Evolutionary conservation across 2,797 vertebrate genomes (phyloP), one percentile per base, ranked within the genome.

Genomic region (Neopelma chrysocephalum): DNA sequence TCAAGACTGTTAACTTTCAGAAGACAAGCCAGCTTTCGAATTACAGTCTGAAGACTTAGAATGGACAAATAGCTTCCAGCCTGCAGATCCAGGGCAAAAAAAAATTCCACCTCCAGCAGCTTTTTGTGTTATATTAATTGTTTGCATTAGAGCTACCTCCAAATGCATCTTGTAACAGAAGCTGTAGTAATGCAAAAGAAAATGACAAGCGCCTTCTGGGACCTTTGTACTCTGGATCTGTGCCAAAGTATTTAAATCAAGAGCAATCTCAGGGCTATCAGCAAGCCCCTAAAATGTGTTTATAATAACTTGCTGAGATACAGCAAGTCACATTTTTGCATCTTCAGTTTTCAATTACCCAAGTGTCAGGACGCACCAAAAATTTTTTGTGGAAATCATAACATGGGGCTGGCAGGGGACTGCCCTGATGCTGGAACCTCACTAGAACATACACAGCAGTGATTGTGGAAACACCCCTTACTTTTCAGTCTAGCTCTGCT

Each of bases 21-120:
- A 91, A 91, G 42, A 75, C 60, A 93, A 87, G 48, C 31, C 56
- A 85, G 69, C 22, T 61, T 92, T 92, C 84, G 85, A 77, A 89
- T 12, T 81, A 40, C 58, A 76, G 34, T 58, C 62, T 92, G 50
- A 92, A 76, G 17, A 76, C 51, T 86, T 13, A 61, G 45, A 91
- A 77, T 6, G 18, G 50, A 75, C 50, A 88, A 68, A 86, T 4
- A 65, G 42, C 42, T 78, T 86, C 61, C 58, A 95, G 72, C 9
- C 42, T 64, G 21, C 40, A 88, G n/a, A 87, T 61, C 19, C 3
- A 8, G 27, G 23, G 6, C 17, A 47, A 51, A 26, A 5, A 18
- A 47, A 3, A 36, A 15, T 58, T 20, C 4, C 11, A 18, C 29
- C 11, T 77, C 72, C 3, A 5, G 48, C 42, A 91, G 22, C 10